phyloP scores from a whole-genome alignment of 2,888 invertebrate species.

The Emmelina monodactyla region DNA sequence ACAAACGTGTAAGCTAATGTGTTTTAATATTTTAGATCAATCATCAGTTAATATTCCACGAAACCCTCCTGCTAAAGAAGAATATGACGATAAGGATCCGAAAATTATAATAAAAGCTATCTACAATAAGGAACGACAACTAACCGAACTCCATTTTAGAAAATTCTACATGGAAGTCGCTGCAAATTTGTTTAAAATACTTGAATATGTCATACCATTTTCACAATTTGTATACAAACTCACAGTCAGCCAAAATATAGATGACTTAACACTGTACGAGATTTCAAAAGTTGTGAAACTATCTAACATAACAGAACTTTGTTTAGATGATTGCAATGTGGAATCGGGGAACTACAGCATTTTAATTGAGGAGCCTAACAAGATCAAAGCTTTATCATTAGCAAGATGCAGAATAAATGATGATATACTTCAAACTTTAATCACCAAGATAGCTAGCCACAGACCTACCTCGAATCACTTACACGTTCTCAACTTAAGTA shows the following conservation, averaged over 20 bases:
- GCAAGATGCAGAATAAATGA: constrained; percentile 33
- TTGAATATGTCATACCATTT: neutral
- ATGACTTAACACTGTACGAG: neutral
- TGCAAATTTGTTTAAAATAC: neutral
- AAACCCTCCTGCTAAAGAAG: too few species aligned
- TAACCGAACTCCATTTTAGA: too few species aligned
- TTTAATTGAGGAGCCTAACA: constrained; percentile 21
- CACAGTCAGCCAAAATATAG: neutral
- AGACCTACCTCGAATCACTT: constrained; percentile 27
- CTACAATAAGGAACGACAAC: too few species aligned
- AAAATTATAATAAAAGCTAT: too few species aligned
- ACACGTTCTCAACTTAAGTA: constrained; percentile 28
- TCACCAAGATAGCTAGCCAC: constrained; percentile 21
- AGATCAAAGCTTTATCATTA: constrained; percentile 28
- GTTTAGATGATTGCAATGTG: constrained; percentile 15
- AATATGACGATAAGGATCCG: too few species aligned
- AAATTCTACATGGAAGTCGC: too few species aligned
- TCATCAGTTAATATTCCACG: too few species aligned
- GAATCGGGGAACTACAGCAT: constrained; percentile 27
- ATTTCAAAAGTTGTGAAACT: neutral
- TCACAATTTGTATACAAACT: neutral
- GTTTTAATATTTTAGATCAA: too few species aligned
- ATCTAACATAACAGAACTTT: neutral
- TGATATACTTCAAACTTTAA: constrained; percentile 18
- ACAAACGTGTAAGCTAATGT: too few species aligned